phyloP scores from a whole-genome alignment of 2,888 invertebrate species.

The Platycheirus rosarum region DNA sequence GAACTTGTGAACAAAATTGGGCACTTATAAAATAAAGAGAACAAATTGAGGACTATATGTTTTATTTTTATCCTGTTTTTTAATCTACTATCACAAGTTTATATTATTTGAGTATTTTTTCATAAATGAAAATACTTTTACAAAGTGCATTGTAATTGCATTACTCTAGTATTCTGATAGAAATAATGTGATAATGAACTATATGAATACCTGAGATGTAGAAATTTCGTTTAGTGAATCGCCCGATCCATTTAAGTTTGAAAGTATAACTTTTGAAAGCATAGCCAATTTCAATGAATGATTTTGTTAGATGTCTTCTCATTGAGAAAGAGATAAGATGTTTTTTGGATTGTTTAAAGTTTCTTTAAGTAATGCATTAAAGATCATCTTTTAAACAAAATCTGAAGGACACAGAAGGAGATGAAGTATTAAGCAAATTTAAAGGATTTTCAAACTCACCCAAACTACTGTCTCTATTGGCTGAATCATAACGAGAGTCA shows the following conservation, averaged over 20 bases:
- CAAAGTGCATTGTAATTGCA: background rate
- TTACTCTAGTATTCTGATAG: background rate
- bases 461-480: conserved; percentile 82
- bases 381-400: conserved; percentile 47
- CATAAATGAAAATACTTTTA: too few species aligned
- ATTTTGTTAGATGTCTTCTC: background rate
- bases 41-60: too few species aligned
- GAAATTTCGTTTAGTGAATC: conserved; percentile 6
- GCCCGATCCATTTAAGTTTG: conserved; percentile 9
- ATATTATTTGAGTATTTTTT: too few species aligned
- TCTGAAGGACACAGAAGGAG: conserved; percentile 50
- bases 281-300: conserved; percentile 18
- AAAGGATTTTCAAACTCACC: conserved; percentile 77
- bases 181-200: conserved; percentile 6
- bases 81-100: too few species aligned
- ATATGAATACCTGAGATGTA: conserved; percentile 28
- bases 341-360: background rate
- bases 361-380: background rate
- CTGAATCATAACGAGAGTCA: conserved; percentile 78
- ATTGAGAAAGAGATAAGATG: background rate
- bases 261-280: conserved; percentile 8
- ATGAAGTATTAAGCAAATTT: background rate
- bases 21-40: too few species aligned
- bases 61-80: too few species aligned
- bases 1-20: too few species aligned